Evolutionary conservation across 2,888 invertebrate genomes (phyloP), one percentile per base, ranked within the genome.

Genomic region (Mycogona germanica): DNA sequence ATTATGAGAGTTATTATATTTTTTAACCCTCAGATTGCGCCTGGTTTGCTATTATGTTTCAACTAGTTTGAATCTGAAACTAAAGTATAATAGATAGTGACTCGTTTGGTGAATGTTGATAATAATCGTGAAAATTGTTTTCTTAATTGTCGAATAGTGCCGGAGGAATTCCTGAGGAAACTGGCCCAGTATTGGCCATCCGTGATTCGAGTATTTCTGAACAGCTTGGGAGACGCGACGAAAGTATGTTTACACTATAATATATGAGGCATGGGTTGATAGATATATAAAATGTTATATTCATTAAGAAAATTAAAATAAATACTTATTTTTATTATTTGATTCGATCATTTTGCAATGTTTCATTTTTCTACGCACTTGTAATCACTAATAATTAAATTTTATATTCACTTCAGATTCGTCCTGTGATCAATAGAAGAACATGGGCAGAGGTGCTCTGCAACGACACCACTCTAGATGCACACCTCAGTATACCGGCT

Each of bases 161-260:
- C 53, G 2, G 46, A 32, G 25, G 12, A 26, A n/a, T 46, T 53
- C 23, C 26, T 47, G 23, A 37, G 29, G 14, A 19, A 46, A 23
- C 26, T 53, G 23, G 53, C 46, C 28, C 19, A 26, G 19, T 46
- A 53, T 37, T 53, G 53, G 53, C 45, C 45, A 6, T 45, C 23
- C 17, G 53, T 53, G 2, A 30, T 53, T n/a, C 19, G 29, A n/a
- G 35, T 53, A 17, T 53, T 47, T 26, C n/a, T 53, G 35, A 37
- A 53, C 12, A 53, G 46, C 23, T 26, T 53, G 12, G 26, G 5
- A 9, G 30, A 47, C 47, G 23, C 45, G n/a, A 23, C 32, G 26
- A 46, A 47, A 38, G 53, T 53, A 52, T 4, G 44, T 12, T n/a
- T n/a, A n/a, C n/a, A n/a, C n/a, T n/a, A n/a, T n/a, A n/a, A n/a